Percentiles rank a stretch among this genome's conserved stretches.
Evolutionary conservation across 2,888 invertebrate species (phyloP).

Genomic region (Microchrysa polita): DNA sequence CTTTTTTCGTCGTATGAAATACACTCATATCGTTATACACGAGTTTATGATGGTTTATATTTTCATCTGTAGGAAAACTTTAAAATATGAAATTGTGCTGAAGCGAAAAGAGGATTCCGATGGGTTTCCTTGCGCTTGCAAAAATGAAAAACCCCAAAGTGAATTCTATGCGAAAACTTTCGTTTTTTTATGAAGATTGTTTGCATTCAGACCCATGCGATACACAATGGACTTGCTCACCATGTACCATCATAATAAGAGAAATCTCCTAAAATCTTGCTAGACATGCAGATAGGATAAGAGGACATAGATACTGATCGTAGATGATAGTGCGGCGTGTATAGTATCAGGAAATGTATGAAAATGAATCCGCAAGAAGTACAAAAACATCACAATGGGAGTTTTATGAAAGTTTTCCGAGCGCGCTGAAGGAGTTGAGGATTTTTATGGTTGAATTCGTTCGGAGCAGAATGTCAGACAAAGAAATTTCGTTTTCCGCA

Average conservation of each 20-base stretch:
- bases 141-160: neutral
- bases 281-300: neutral
- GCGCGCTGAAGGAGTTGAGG: too few relatives aligned
- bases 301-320: neutral
- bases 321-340: too few relatives aligned
- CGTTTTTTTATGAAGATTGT: conserved; percentile 19
- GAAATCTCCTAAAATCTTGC: neutral
- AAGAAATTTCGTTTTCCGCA: too few relatives aligned
- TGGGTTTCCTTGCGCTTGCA: neutral
- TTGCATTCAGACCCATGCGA: conserved; percentile 11
- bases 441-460: too few relatives aligned
- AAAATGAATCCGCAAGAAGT: neutral
- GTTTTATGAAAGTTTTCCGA: too few relatives aligned
- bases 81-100: too few relatives aligned
- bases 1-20: too few relatives aligned
- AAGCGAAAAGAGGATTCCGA: neutral
- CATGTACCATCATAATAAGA: neutral
- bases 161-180: conserved; percentile 21
- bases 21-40: neutral
- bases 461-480: too few relatives aligned
- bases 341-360: too few relatives aligned
- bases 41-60: neutral
- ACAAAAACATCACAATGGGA: conserved; percentile 10
- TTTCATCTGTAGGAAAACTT: neutral
- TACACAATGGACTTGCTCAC: too few relatives aligned